Conservation (phyloP, 2,797 vertebrate genomes). For the Gymnopithys bicolor region DNA sequence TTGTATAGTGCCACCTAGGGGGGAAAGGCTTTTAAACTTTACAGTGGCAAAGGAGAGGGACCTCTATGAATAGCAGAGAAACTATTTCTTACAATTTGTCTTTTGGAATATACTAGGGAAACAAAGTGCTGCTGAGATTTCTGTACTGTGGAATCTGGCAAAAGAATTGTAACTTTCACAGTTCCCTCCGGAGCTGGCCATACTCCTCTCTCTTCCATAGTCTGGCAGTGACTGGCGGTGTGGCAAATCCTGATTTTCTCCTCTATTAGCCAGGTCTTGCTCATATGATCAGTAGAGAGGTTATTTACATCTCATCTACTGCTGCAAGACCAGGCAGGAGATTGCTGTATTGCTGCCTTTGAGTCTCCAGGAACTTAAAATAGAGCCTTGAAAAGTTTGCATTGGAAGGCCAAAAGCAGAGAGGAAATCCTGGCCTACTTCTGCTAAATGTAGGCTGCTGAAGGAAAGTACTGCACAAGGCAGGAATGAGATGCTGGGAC, state of each 20-base stretch:
- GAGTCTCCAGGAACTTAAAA: background rate
- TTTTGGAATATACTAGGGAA: background rate
- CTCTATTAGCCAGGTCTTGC: background rate
- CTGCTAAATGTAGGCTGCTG: background rate
- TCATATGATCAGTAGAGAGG: background rate
- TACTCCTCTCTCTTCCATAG: background rate
- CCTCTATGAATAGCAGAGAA: background rate
- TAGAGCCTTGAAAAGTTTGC: background rate
- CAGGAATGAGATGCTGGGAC: background rate
- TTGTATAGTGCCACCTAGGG: constrained; percentile 63
- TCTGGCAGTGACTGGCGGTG: background rate
- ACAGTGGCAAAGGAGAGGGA: background rate
- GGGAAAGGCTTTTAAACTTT: background rate
- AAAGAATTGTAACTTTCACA: background rate
- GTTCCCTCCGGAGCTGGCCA: background rate
- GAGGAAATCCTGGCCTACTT: background rate
- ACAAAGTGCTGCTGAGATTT: background rate
- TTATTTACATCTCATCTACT: background rate
- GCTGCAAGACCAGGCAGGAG: background rate
- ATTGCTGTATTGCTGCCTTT: background rate
- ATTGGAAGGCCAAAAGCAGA: background rate
- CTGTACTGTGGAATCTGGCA: background rate
- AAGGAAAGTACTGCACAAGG: background rate
- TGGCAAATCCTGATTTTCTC: background rate
- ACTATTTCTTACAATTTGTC: background rate